Base-by-base conservation (phyloP, 2,113 vertebrate species). In the Burhinus oedicnemus region DNA sequence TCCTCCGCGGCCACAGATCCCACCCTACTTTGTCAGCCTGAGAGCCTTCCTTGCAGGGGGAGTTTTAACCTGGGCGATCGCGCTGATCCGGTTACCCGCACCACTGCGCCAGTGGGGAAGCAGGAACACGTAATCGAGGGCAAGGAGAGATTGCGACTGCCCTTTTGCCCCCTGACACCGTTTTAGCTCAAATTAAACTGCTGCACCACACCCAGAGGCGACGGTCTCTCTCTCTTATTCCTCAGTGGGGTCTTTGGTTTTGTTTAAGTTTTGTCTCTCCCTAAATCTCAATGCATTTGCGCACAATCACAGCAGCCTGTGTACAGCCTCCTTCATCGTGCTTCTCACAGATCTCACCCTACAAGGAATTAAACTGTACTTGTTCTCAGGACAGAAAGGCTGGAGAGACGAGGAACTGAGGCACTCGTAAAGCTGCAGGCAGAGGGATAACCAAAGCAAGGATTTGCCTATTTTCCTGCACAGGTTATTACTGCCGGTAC, bases 281-380 rank as follows among this genome's bases (percentile, higher is more conserved):
- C 54, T 52, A 26, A 21, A 69, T 30, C 54, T 69, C 52, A 15
- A 1, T 2, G 15, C 17, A 30, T 26, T 29, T 70, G 34, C 2
- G 5, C n/a, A 34, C 8, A 75, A 9, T 6, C 68, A 13, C 32
- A 70, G 60, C 74, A 76, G 55, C 8, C 29, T 21, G 62, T 0
- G 16, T 14, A 42, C 36, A 52, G 54, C 44, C 52, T 44, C 52
- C 44, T 32, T 11, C 5, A 0, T 3, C 3, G 0, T 4, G 65
- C 44, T 65, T 27, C 81, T 61, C 61, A 27, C 3, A 84, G 45
- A 40, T 21, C 52, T 64, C 70, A 34, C 27, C 72, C 80, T 21
- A 29, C 47, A 65, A 60, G 40, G 78, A 82, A 75, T 20, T 45
- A 57, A 32, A 68, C 58, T 74, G 76, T 29, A 21, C 42, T 55